Percentiles rank a stretch among this genome's conserved stretches.
Conservation (phyloP, 2,888 invertebrate species). For the Oscheius sp. region DNA sequence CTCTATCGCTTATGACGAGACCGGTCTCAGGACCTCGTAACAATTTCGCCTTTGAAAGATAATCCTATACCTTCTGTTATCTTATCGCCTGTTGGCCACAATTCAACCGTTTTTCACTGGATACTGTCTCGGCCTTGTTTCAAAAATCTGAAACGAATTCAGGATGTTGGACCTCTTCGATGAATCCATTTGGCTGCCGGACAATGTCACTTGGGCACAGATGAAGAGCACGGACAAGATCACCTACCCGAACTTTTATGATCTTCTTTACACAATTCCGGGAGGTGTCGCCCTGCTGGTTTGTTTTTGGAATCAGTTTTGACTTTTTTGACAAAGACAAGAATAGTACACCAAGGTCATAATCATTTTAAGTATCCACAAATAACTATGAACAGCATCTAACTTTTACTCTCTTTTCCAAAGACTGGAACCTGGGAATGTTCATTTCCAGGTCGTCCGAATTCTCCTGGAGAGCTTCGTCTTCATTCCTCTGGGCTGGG, state of each 20-base stretch:
- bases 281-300: conserved; percentile 53
- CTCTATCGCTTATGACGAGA: too few relatives aligned
- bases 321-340: too few relatives aligned
- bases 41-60: too few relatives aligned
- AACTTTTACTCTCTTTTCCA: neutral
- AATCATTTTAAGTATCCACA: too few relatives aligned
- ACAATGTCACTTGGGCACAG: conserved; percentile 64
- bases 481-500: conserved; percentile 62
- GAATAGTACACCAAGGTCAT: too few relatives aligned
- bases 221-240: conserved; percentile 53
- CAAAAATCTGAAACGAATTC: neutral
- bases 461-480: conserved; percentile 61
- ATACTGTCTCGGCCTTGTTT: too few relatives aligned
- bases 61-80: too few relatives aligned
- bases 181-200: conserved; percentile 68
- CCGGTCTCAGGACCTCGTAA: too few relatives aligned
- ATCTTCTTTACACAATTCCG: conserved; percentile 58
- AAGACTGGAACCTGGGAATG: neutral
- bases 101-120: neutral
- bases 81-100: neutral
- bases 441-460: conserved; percentile 45
- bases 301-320: neutral
- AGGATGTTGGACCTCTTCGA: conserved; percentile 50
- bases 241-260: conserved; percentile 57
- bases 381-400: neutral